Conservation (phyloP, 1,140 invertebrate genomes). For the Rhysida immarginata region DNA sequence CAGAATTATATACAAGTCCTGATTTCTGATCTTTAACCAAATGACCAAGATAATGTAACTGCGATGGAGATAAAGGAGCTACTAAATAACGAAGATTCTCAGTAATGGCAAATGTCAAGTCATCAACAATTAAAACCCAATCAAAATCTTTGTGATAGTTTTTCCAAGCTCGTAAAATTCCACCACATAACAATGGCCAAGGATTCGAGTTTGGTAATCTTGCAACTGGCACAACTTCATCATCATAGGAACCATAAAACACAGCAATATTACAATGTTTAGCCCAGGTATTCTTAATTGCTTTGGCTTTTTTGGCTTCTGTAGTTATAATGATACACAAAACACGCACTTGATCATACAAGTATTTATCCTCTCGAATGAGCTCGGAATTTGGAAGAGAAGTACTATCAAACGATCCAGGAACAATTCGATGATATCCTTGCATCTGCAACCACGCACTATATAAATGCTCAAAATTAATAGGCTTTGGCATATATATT, state of each 20-base stretch:
- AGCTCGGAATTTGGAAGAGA: not conserved
- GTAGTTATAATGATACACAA: slow-evolving; percentile 19
- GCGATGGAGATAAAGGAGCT: slow-evolving; percentile 13
- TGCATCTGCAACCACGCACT: slow-evolving; percentile 15
- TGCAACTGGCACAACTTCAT: slow-evolving; percentile 18
- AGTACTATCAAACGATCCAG: not conserved
- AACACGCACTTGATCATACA: slow-evolving; percentile 14
- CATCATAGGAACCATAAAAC: slow-evolving; percentile 18
- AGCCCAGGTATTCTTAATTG: slow-evolving; percentile 19
- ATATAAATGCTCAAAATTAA: slow-evolving; percentile 11
- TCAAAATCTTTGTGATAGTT: slow-evolving; percentile 24
- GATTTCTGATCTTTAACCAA: slow-evolving; percentile 14
- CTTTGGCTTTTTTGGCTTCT: slow-evolving; percentile 14
- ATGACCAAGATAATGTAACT: slow-evolving; percentile 17
- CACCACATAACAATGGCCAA: slow-evolving; percentile 17
- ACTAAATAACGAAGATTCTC: slow-evolving; percentile 26
- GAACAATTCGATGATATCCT: not conserved
- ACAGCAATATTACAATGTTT: slow-evolving; percentile 19
- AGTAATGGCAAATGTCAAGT: slow-evolving; percentile 30
- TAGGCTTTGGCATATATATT: slow-evolving; percentile 8
- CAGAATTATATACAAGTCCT: slow-evolving; percentile 15
- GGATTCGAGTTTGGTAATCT: slow-evolving; percentile 13
- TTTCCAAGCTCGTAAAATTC: slow-evolving; percentile 13
- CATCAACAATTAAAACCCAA: slow-evolving; percentile 31
- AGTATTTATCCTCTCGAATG: slow-evolving; percentile 11